A percentile compares a stretch with the other conserved stretches of the same genome.
Conservation (phyloP, 2,113 vertebrate species). For the Charadrius vociferus region DNA sequence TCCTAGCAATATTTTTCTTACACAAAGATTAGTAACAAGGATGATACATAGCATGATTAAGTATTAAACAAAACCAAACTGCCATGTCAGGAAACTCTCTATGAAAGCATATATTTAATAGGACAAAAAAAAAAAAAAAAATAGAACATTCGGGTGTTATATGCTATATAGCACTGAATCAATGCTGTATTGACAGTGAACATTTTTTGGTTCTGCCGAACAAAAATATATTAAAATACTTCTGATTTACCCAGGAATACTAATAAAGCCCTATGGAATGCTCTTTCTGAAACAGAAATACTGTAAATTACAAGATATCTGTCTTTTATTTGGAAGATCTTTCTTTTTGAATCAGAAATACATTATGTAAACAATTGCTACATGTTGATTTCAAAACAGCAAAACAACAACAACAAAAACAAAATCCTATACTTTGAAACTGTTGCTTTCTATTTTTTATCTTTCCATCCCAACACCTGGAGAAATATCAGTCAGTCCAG, state of each 20-base stretch:
- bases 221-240: not conserved
- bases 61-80: not conserved
- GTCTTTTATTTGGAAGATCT: not conserved
- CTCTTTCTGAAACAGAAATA: not conserved
- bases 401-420: not conserved
- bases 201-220: not conserved
- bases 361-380: not conserved
- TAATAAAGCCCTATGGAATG: not conserved
- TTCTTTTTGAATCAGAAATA: not conserved
- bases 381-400: not conserved
- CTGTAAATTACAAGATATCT: not conserved
- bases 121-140: not conserved
- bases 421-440: not conserved
- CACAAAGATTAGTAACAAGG: not conserved
- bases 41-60: not conserved
- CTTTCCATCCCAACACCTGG: not conserved
- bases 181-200: not conserved
- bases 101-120: not conserved
- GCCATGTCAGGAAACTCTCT: not conserved
- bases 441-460: not conserved
- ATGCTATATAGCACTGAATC: not conserved
- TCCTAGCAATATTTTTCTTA: not conserved
- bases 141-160: rapidly evolving
- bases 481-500: not conserved
- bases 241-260: not conserved